Evolutionary conservation across 2,113 vertebrate genomes (phyloP).

Genomic region (Calidris pugnax): DNA sequence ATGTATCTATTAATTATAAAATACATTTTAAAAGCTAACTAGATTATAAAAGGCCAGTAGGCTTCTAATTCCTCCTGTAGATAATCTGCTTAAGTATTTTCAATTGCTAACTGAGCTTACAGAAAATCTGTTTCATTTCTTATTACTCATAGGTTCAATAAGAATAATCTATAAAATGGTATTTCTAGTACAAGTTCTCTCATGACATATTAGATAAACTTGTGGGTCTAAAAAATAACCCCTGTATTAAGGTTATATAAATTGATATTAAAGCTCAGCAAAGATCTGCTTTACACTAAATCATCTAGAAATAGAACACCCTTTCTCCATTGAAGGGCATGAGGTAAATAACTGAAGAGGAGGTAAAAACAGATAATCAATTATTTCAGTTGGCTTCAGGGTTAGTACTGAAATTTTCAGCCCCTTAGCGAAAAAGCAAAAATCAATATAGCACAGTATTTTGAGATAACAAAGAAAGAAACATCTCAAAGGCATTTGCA

Average conservation of each 20-base stretch:
- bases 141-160: background rate
- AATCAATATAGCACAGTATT: slow-evolving; percentile 50
- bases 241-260: background rate
- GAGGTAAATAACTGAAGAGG: slow-evolving; percentile 53
- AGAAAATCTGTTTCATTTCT: background rate
- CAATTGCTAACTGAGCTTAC: background rate
- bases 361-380: slow-evolving; percentile 64
- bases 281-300: slow-evolving; percentile 22
- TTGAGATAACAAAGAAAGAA: slow-evolving; percentile 38
- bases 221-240: background rate
- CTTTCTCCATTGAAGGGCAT: slow-evolving; percentile 18
- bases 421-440: slow-evolving; percentile 31
- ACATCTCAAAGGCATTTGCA: slow-evolving; percentile 28
- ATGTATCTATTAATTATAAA: background rate
- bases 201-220: background rate
- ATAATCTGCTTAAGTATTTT: background rate
- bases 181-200: background rate
- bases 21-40: background rate
- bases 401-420: slow-evolving; percentile 35
- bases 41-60: background rate
- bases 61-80: background rate
- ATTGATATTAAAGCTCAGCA: slow-evolving; percentile 32
- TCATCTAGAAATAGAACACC: slow-evolving; percentile 37
- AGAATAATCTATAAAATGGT: background rate
- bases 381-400: slow-evolving; percentile 54